Conservation (phyloP, 2,888 invertebrate genomes). For the Hirudinaria manillensis region DNA sequence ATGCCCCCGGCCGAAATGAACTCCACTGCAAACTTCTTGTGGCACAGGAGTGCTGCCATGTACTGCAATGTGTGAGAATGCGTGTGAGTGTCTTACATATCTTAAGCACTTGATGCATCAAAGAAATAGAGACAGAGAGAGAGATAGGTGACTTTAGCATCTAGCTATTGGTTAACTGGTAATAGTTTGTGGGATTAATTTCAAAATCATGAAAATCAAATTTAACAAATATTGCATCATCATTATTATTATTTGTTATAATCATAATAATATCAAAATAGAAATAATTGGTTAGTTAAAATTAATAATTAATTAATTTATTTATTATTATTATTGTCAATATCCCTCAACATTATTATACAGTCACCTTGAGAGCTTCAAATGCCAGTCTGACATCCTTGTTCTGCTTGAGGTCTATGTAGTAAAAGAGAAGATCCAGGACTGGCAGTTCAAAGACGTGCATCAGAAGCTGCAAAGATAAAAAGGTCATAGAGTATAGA, state of each 20-base stretch:
- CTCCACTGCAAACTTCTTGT: slow-evolving; percentile 95
- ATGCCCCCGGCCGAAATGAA: slow-evolving; percentile 84
- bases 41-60: slow-evolving; percentile 84
- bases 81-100: background rate
- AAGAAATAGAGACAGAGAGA: background rate
- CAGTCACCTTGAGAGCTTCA: slow-evolving; percentile 72
- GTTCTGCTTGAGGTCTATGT: slow-evolving; percentile 79
- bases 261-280: background rate
- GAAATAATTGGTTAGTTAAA: background rate
- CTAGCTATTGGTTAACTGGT: background rate
- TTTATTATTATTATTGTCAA: too few relatives aligned
- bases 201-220: background rate
- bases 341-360: background rate
- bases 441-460: slow-evolving; percentile 89
- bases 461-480: slow-evolving; percentile 66
- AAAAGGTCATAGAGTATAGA: background rate
- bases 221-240: too few relatives aligned
- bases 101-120: background rate
- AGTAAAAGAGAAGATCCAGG: slow-evolving; percentile 78
- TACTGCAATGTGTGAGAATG: slow-evolving; percentile 60
- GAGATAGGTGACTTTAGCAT: background rate
- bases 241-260: background rate
- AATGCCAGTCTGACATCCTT: slow-evolving; percentile 87
- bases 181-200: background rate
- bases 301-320: too few relatives aligned